These are phyloP conservation scores for Pseudomyrmex sp. DNA, from an alignment of 1,140 invertebrate genomes.

Conservation along the genomic window DNA sequence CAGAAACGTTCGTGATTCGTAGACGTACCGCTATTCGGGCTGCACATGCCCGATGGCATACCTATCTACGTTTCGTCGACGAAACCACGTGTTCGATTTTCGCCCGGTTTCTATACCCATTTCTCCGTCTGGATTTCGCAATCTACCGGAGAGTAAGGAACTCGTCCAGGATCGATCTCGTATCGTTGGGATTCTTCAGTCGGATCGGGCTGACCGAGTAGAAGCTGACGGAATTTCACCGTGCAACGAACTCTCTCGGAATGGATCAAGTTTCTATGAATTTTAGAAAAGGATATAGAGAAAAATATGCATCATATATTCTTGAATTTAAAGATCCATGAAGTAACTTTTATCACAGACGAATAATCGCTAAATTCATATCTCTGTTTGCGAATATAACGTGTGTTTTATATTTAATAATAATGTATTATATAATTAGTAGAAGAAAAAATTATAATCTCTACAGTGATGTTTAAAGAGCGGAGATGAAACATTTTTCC, in stretches of 20 bases:
- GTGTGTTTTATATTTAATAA: background rate
- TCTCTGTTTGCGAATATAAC: background rate
- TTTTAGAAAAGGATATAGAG: background rate
- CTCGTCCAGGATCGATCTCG: slow-evolving; percentile 33
- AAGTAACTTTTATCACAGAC: background rate
- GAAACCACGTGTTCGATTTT: slow-evolving; percentile 34
- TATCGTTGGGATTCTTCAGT: slow-evolving; percentile 37
- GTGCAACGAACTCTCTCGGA: slow-evolving; percentile 1
- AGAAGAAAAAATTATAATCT: too few relatives aligned
- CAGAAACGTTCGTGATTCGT: slow-evolving; percentile 24
- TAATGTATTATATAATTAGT: too few relatives aligned
- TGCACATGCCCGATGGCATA: slow-evolving; percentile 6
- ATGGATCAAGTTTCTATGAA: background rate
- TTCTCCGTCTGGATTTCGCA: slow-evolving; percentile 37
- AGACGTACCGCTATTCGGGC: slow-evolving; percentile 33
- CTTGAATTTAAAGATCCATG: too few relatives aligned
- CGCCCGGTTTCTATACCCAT: slow-evolving; percentile 5
- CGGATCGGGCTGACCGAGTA: background rate
- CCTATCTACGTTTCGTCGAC: slow-evolving; percentile 2
- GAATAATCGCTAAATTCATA: background rate
- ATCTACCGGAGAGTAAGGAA: slow-evolving; percentile 30
- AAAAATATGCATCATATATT: background rate
- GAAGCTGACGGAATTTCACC: background rate
- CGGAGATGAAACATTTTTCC: too few relatives aligned
- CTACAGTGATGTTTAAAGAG: too few relatives aligned